Conservation (phyloP, 1,140 invertebrate species). For the Eriocheir sinensis region DNA sequence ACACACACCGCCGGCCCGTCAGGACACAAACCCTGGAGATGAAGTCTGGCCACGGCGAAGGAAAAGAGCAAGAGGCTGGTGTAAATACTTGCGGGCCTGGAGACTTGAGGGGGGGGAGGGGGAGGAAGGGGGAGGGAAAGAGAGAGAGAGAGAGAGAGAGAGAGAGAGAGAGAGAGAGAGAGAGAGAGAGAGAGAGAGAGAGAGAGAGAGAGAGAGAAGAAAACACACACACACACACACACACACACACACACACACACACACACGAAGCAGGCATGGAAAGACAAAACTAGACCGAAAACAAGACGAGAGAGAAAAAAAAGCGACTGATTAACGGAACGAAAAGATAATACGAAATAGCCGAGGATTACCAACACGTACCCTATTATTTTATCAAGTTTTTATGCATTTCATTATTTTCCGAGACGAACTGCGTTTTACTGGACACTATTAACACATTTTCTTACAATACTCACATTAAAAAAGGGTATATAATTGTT, state of each 20-base stretch:
- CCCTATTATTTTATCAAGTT: background rate
- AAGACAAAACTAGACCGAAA: background rate
- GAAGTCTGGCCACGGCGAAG: background rate
- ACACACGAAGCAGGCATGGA: background rate
- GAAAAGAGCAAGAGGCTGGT: background rate
- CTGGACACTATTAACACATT: too few species aligned
- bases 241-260: slow-evolving; percentile 35
- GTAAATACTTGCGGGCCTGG: background rate
- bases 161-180: slow-evolving; percentile 12
- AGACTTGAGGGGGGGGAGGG: background rate
- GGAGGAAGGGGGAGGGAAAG: too few species aligned
- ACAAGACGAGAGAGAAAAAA: background rate
- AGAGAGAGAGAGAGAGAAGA: background rate
- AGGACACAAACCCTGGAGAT: background rate
- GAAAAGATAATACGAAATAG: background rate
- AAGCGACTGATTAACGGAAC: too few species aligned
- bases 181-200: background rate
- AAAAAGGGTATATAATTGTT: background rate
- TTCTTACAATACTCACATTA: too few species aligned
- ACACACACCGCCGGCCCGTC: background rate
- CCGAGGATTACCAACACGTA: background rate
- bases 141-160: background rate
- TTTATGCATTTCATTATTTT: background rate
- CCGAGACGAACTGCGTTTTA: too few species aligned
- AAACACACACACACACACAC: background rate